Conservation (phyloP, 2,113 vertebrate genomes). For the Psephotus haematonotus region DNA sequence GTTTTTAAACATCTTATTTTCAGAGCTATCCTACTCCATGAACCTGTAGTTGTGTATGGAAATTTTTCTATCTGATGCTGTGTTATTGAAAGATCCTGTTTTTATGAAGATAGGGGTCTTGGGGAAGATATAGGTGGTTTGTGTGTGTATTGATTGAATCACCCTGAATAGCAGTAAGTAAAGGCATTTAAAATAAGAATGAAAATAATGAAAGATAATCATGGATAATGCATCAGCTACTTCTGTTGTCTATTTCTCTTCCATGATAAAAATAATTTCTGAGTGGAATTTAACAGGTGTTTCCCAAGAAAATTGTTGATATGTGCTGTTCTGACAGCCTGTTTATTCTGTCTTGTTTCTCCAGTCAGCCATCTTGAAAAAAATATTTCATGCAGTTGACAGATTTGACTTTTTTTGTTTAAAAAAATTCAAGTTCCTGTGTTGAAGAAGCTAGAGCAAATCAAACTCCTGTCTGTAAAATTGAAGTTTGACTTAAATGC, state of each 20-base stretch:
- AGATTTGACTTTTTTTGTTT: neutral
- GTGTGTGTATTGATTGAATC: neutral
- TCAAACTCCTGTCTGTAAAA: neutral
- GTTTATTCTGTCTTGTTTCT: conserved; percentile 17
- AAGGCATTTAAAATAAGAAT: neutral
- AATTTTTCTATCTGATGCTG: neutral
- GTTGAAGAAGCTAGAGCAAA: neutral
- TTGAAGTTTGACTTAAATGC: neutral
- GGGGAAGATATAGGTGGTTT: neutral
- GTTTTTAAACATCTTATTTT: neutral
- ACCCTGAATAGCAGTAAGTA: neutral
- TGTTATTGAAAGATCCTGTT: neutral
- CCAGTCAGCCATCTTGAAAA: neutral
- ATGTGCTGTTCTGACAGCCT: neutral
- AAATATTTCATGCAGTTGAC: neutral
- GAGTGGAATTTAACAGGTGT: neutral
- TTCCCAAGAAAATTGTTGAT: neutral
- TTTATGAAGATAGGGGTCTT: neutral
- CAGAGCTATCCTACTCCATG: neutral
- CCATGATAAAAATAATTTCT: neutral
- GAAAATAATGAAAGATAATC: neutral
- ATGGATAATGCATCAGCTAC: neutral
- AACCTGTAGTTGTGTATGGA: neutral
- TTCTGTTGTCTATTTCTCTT: neutral
- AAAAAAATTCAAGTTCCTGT: neutral